Base-by-base conservation (phyloP, 2,888 invertebrate genomes). In the Parnassius smintheus region DNA sequence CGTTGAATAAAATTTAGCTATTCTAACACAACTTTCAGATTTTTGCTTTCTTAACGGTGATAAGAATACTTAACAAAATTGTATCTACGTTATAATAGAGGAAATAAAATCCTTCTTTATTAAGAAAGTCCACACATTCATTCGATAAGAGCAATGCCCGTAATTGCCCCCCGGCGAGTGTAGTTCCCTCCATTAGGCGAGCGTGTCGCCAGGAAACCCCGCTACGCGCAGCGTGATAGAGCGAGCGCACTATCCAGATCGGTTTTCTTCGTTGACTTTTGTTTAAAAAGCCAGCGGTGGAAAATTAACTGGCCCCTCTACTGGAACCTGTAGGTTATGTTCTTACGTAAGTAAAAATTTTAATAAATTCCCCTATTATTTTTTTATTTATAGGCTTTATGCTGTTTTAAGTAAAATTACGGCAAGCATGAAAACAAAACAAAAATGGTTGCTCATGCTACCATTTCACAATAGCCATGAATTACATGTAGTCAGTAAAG, bases 111-210 rank as follows among this genome's bases (percentile, higher is more conserved):
- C 76, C 69, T 68, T 62, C 71, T 75, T 81, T 83, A 83, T 82
- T 83, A 83, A 78, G 80, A 82, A 79, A 80, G 81, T 83, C 75
- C 80, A 78, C 75, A 83, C 73, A 82, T 75, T 73, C 72, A 74
- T 79, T 78, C 82, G 80, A 84, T 86, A 85, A 85, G 79, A 82
- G 82, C 77, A 73, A 75, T 76, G 81, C 77, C 70, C 78, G 82
- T 83, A 82, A 80, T 81, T 76, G 78, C 84, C 82, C 63, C 81
- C 86, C 85, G 74, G 78, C 79, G 74, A 81, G 74, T 82, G 67
- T 77, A 70, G 70, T 75, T 70, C 71, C 78, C 77, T 86, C 86
- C 89, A 89, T 89, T 88, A 89, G 80, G 78, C 72, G 84, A 73
- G 70, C 82, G 77, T 86, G 88, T 86, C 72, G 76, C 73, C 66